A percentile compares a stretch with the other conserved stretches of the same genome.
Evolutionary conservation across 1,140 invertebrate genomes (phyloP).

Genomic region (Aphis gossypii): DNA sequence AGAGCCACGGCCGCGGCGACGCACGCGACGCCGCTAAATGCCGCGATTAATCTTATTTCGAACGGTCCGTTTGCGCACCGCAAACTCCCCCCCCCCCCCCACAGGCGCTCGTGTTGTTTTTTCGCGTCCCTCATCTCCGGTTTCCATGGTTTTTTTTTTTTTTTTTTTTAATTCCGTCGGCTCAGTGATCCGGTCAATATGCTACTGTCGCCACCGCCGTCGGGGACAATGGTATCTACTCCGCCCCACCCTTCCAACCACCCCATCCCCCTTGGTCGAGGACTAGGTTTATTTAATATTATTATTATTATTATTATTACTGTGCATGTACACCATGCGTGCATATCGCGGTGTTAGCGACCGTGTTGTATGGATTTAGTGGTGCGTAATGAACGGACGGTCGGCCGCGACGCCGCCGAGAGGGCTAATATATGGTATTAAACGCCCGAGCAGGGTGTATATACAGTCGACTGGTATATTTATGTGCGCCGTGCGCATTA

Average conservation of each 20-base stretch:
- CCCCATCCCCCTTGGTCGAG: too few species aligned
- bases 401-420: background rate
- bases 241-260: too few species aligned
- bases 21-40: constrained; percentile 52
- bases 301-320: background rate
- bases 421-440: background rate
- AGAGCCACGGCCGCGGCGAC: background rate
- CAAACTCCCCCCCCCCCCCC: background rate
- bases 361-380: constrained; percentile 53
- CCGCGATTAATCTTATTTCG: constrained; percentile 53
- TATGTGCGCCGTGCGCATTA: background rate
- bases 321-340: background rate
- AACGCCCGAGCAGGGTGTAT: background rate
- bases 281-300: background rate
- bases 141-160: background rate
- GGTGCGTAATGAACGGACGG: constrained; percentile 37
- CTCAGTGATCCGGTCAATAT: constrained; percentile 52
- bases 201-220: constrained; percentile 19
- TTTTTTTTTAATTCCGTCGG: background rate
- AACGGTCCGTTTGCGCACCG: background rate
- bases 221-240: constrained; percentile 1
- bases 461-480: background rate
- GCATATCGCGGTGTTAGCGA: constrained; percentile 30
- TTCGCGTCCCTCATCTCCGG: background rate
- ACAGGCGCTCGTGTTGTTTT: too few species aligned